Base-by-base conservation (phyloP, 2,113 vertebrate species). In the Larimichthys polyactis region DNA sequence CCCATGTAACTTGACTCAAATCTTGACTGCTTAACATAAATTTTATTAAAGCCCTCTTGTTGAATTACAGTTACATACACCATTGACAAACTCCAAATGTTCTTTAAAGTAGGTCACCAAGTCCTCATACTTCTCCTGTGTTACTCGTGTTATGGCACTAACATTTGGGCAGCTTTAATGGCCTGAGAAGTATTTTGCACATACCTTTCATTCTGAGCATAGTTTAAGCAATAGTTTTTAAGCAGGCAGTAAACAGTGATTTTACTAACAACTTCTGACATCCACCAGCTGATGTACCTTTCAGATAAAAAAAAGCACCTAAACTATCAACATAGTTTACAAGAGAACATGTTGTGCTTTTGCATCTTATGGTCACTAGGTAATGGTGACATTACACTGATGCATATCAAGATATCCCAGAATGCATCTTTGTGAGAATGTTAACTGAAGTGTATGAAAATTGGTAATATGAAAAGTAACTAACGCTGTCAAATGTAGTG, bases 101-200 rank as follows among this genome's bases (percentile, higher is more conserved):
- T 62, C 16, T 16, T 29, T 20, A 52, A 79, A 71, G 77, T 83
- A 75, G 69, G 74, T 74, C 67, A 80, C 48, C 2, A 14, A 17
- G 73, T 79, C 46, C 43, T 32, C 54, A 59, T 55, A 71, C 32
- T 58, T 51, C 32, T 59, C 71, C 54, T 32, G 36, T 70, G 69
- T 55, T 51, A 57, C 40, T 65, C 9, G 5, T 70, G 27, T 64
- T 29, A 69, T 29, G 27, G 40, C 17, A 22, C 59, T 48, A 69
- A 77, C 63, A 72, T 67, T 69, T 71, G 22, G 27, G 14, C n/a
- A 52, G 60, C 84, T 68, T 78, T 78, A 75, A 83, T 64, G 74
- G 69, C 20, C 55, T 48, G 64, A 85, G 32, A 72, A 71, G 57
- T 49, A 57, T 72, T 84, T 70, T 17, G 12, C 24, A 32, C 44